Conservation (phyloP, 2,113 vertebrate species). For the Nycticryphes semicollaris region DNA sequence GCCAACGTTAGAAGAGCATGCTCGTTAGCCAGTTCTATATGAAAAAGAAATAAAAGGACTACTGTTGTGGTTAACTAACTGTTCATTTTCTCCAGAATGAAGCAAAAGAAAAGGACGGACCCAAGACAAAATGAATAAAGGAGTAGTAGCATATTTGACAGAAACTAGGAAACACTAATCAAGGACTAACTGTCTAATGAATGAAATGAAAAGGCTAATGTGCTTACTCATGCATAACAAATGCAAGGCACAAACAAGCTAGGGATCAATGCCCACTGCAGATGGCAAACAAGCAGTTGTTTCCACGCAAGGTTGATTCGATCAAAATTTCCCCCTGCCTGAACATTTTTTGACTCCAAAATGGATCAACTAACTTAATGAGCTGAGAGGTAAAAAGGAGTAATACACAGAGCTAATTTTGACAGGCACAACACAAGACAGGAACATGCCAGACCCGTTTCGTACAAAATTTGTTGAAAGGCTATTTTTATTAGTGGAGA, state of each 20-base stretch:
- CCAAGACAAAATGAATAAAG: conserved; percentile 41
- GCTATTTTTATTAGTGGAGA: background rate
- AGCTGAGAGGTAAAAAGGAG: background rate
- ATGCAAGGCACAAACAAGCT: conserved; percentile 57
- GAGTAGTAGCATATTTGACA: conserved; percentile 59
- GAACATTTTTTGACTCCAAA: conserved; percentile 34
- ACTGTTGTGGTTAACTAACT: conserved; percentile 48
- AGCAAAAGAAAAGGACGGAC: conserved; percentile 25
- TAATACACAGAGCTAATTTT: background rate
- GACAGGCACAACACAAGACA: background rate
- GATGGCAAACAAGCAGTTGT: conserved; percentile 58
- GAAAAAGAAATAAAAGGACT: conserved; percentile 19
- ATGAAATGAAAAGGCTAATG: conserved; percentile 76
- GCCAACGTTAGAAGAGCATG: conserved; percentile 45
- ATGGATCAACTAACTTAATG: background rate
- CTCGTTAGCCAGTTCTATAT: conserved; percentile 47
- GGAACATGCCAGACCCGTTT: background rate
- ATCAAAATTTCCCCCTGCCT: conserved; percentile 10
- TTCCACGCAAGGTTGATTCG: conserved; percentile 36
- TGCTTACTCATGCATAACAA: conserved; percentile 69
- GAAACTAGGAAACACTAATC: conserved; percentile 71
- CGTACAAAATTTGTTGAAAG: background rate
- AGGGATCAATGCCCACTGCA: conserved; percentile 71
- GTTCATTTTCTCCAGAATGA: conserved; percentile 40
- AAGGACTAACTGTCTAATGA: conserved; percentile 73